phyloP scores from a whole-genome alignment of 2,888 invertebrate species.

The Andricus quercusramuli region DNA sequence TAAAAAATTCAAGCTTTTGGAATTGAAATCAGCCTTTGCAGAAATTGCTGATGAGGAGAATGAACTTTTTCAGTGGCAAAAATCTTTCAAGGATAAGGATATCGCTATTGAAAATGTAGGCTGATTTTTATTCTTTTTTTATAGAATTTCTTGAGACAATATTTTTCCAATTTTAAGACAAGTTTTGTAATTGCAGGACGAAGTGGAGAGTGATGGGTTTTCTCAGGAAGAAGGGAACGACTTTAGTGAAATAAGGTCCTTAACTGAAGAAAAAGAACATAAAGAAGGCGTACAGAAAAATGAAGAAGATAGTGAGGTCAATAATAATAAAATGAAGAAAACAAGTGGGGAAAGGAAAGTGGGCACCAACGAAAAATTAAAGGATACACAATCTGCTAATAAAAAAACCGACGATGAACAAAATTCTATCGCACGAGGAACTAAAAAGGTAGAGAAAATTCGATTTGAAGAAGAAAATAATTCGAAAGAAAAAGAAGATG shows the following conservation, averaged over 20 bases:
- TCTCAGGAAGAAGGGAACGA: background rate
- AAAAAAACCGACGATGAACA: background rate
- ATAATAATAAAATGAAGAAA: background rate
- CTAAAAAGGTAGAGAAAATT: background rate
- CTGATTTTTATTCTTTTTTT: too few species aligned
- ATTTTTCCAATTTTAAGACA: background rate
- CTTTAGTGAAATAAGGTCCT: background rate
- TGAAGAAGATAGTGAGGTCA: background rate
- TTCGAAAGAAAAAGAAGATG: background rate
- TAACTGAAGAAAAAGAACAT: background rate
- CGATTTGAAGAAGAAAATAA: background rate
- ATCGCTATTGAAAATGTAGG: background rate
- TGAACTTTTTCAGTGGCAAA: conserved; percentile 1
- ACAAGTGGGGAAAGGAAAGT: background rate
- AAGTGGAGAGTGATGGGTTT: background rate
- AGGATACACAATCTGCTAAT: too few species aligned
- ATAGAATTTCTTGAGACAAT: too few species aligned
- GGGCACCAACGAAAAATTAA: too few species aligned
- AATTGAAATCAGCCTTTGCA: conserved; percentile 42
- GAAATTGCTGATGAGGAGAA: conserved; percentile 1
- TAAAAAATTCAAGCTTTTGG: conserved; percentile 44
- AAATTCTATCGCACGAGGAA: background rate
- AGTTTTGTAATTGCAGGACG: background rate
- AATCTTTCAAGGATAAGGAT: background rate
- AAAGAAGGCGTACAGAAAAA: background rate